Evolutionary conservation across 2,888 invertebrate genomes (phyloP), one percentile per base, ranked within the genome.

Genomic region (Yponomeuta sedellus): DNA sequence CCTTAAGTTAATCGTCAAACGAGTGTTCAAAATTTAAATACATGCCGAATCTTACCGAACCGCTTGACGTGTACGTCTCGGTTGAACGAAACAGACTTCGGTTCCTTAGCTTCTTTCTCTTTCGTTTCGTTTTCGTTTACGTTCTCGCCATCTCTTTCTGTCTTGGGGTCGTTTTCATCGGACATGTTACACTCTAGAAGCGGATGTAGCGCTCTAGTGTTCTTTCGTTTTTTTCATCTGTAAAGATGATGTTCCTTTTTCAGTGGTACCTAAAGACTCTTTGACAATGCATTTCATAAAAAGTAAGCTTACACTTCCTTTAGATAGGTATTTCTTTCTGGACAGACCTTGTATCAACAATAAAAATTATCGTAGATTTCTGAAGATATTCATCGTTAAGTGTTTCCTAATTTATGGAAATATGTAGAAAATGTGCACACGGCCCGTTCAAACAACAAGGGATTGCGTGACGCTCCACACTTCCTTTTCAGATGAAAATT

Each of bases 1-100:
- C 44, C 44, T 52, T 5, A 52, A 52, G 12, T 52, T 22, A 19
- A 58, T 2, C 10, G 58, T 58, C 58, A 12, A 52, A 22, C 59
- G 61, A 19, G 44, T 52, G 44, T 52, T 52, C 16, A 16, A 52
- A 52, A 16, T 52, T 52, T n/a, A 61, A 34, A 22, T 16, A 16
- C 34, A 61, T 22, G 12, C 16, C 61, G 66, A 59, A 57, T 34
- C 94, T 94, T 94, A 96, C 96, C 96, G 92, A 96, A 96, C 92
- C 96, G 93, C 90, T 97, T 97, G 82, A 97, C 95, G 92, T 96
- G 96, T 79, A 97, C 96, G 93, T 96, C 96, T 88, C 96, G 93
- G 93, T 97, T 96, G 93, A 97, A 97, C 85, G 96, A 97, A 78
- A 97, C 97, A 92, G 95, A 86, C 94, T 95, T 86, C 80, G 88